Evolutionary conservation across 92 coral and sea anemone species (phyloP).

Genomic region (Palythoa heliodiscus): DNA sequence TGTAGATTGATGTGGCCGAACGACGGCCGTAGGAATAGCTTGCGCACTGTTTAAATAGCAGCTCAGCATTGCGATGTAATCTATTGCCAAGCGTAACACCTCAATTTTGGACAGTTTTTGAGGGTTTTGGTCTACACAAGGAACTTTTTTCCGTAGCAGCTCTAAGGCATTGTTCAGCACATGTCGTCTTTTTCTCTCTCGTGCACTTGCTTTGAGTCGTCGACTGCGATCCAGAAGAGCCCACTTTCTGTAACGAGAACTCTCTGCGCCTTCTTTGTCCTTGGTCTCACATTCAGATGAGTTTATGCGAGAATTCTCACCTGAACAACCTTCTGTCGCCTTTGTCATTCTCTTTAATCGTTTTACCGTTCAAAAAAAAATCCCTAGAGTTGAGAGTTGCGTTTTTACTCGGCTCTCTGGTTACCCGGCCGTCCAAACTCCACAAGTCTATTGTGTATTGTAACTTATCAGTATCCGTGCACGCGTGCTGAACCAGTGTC

Average conservation of each 20-base stretch:
- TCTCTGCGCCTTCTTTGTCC: conserved; percentile 64
- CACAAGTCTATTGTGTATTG: conserved; percentile 61
- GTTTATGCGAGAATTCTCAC: conserved; percentile 50
- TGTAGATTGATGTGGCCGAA: conserved; percentile 49
- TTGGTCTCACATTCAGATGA: conserved; percentile 57
- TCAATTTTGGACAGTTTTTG: conserved; percentile 98
- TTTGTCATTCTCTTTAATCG: conserved; percentile 59
- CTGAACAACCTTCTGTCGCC: conserved; percentile 57
- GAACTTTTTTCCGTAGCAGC: conserved; percentile 87
- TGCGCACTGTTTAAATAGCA: conserved; percentile 83
- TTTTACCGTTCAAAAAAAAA: conserved; percentile 23
- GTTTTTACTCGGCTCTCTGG: conserved; percentile 66
- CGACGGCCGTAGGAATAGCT: conserved; percentile 54
- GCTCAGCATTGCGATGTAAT: conserved; percentile 92
- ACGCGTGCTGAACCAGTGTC: conserved; percentile 72
- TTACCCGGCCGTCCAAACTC: conserved; percentile 48
- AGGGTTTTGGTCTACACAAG: conserved; percentile 96
- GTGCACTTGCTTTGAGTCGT: conserved; percentile 90
- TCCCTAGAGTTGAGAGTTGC: conserved; percentile 50
- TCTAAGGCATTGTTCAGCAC: conserved; percentile 96
- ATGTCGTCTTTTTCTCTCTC: conserved; percentile 92
- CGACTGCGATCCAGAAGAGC: conserved; percentile 92
- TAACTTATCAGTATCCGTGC: conserved; percentile 64
- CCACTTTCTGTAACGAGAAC: conserved; percentile 92
- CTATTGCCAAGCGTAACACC: conserved; percentile 89